Conservation (phyloP, 2,113 vertebrate species). For the Pimephales promelas region DNA sequence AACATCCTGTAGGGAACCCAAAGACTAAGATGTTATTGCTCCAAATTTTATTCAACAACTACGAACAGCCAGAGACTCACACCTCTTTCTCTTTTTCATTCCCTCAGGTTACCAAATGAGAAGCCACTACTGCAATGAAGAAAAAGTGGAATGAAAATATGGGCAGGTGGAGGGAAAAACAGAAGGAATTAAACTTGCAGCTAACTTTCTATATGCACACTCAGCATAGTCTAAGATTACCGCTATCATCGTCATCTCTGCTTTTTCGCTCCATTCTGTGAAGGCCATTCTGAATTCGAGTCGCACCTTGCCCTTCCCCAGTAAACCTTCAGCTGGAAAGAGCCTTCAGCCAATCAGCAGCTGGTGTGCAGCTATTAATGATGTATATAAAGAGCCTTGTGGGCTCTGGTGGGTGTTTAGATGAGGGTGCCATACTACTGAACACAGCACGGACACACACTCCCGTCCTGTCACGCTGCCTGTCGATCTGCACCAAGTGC, state of each 20-base stretch:
- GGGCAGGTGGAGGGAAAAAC: neutral
- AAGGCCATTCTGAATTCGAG: slow-evolving; percentile 59
- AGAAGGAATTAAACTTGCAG: slow-evolving; percentile 46
- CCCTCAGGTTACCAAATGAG: slow-evolving; percentile 64
- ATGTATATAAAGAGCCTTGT: slow-evolving; percentile 59
- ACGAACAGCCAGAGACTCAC: neutral
- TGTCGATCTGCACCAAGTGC: slow-evolving; percentile 78
- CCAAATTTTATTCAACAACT: slow-evolving; percentile 16
- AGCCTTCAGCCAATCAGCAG: slow-evolving; percentile 50
- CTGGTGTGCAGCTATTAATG: slow-evolving; percentile 58
- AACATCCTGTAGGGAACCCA: slow-evolving; percentile 63
- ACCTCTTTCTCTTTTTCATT: slow-evolving; percentile 30
- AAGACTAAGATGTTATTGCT: slow-evolving; percentile 50
- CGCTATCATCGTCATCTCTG: slow-evolving; percentile 42
- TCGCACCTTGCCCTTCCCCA: slow-evolving; percentile 67
- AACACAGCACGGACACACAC: slow-evolving; percentile 59
- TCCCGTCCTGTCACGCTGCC: slow-evolving; percentile 63
- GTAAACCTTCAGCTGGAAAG: slow-evolving; percentile 47
- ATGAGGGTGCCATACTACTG: slow-evolving; percentile 77
- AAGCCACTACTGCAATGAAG: slow-evolving; percentile 41
- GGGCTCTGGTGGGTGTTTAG: slow-evolving; percentile 55
- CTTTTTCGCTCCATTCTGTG: slow-evolving; percentile 38
- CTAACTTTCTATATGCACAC: slow-evolving; percentile 52
- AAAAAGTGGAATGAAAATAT: neutral
- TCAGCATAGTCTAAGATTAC: slow-evolving; percentile 34